Conservation (phyloP, 2,113 vertebrate genomes). For the Cichladusa arquata region DNA sequence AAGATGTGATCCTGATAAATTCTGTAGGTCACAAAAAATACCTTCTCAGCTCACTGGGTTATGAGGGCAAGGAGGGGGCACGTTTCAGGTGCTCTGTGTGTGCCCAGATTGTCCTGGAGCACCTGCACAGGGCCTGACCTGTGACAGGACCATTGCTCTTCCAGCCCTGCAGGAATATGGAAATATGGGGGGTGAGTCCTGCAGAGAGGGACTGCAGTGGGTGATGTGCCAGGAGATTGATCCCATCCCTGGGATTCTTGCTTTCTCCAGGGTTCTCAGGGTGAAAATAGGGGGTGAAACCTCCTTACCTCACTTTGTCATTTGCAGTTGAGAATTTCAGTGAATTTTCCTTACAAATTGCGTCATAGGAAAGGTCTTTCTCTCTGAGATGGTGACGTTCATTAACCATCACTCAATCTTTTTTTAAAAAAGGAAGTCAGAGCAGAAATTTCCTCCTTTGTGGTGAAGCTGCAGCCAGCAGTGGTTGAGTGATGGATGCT, state of each 20-base stretch:
- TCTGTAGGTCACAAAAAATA: neutral
- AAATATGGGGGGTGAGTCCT: neutral
- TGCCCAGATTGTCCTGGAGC: neutral
- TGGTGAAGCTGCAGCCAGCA: neutral
- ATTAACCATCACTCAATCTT: neutral
- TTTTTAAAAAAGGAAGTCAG: neutral
- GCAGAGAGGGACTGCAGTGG: neutral
- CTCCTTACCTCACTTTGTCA: neutral
- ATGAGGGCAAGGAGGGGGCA: neutral
- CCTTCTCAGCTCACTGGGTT: neutral
- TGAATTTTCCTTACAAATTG: neutral
- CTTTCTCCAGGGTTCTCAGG: neutral
- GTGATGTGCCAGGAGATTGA: neutral
- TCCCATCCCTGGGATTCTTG: no score
- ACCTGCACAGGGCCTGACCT: neutral
- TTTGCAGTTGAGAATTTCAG: neutral
- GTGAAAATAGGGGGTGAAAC: no score
- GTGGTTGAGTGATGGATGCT: neutral
- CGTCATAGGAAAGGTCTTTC: neutral
- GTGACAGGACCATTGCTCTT: rapidly evolving
- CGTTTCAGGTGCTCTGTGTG: rapidly evolving
- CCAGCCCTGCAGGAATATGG: rapidly evolving
- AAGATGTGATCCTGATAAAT: neutral
- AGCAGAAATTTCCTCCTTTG: conserved; percentile 19
- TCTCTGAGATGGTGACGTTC: neutral